Percentiles rank a stretch among this genome's conserved stretches.
Conservation (phyloP, 2,888 invertebrate species). For the Agonopterix heracliana region DNA sequence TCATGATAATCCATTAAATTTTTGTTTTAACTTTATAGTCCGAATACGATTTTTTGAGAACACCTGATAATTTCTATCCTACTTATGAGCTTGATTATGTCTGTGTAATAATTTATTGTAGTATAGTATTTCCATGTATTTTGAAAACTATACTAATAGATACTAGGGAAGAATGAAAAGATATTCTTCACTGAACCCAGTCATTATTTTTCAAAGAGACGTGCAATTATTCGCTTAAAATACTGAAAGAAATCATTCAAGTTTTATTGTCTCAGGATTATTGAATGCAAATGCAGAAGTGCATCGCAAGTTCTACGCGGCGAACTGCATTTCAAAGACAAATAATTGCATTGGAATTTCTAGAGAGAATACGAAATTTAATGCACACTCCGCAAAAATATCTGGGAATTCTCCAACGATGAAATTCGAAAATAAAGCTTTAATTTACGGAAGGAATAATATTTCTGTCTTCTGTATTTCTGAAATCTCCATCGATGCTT, state of each 20-base stretch:
- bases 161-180: too few species aligned
- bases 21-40: too few species aligned
- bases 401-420: conserved; percentile 27
- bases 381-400: conserved; percentile 41
- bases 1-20: too few species aligned
- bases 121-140: too few species aligned
- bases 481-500: too few species aligned
- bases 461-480: too few species aligned
- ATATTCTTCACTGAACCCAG: too few species aligned
- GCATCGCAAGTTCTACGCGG: conserved; percentile 36
- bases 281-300: conserved; percentile 35
- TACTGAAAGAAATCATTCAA: conserved; percentile 23
- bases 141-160: too few species aligned
- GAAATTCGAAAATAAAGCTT: conserved; percentile 24
- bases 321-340: conserved; percentile 51
- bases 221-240: conserved; percentile 16
- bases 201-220: background rate
- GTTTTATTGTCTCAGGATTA: conserved; percentile 32
- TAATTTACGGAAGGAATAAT: background rate
- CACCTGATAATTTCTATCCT: too few species aligned
- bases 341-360: conserved; percentile 49
- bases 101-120: too few species aligned
- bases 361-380: conserved; percentile 48
- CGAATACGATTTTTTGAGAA: too few species aligned
- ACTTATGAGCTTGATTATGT: too few species aligned